Evolutionary conservation across 2,797 vertebrate species (phyloP), one percentile per base, ranked within the genome.

Genomic region (Iguana delicatissima): DNA sequence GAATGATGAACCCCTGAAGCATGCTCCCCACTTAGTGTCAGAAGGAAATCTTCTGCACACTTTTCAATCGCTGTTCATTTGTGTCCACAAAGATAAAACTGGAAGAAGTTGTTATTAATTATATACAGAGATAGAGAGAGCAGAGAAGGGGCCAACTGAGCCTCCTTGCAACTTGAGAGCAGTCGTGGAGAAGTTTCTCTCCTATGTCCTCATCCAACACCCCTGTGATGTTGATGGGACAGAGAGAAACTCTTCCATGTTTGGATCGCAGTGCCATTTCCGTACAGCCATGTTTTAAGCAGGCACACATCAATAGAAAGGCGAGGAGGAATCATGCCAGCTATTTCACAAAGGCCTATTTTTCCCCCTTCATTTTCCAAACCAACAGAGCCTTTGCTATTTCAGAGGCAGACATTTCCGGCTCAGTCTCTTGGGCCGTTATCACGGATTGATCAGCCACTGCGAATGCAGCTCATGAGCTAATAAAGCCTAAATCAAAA

Each of bases 401-500:
- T 79, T 64, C 74, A 29, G 16, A 79, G 73, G 72, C 52, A 76
- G 52, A 14, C 14, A 1, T 29, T n/a, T 69, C n/a, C 12, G 24
- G 13, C 72, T 24, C 3, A 24, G 7, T 73, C 50, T 42, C 52
- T 57, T 76, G 6, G 35, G 10, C 24, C 55, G 22, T 22, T 59
- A 18, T 32, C 20, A 42, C 8, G 29, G 74, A 77, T 77, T 46
- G 73, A 86, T 46, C 55, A 57, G 73, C 8, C 73, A 22, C 73
- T 18, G 55, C 1, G 26, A 42, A 87, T 77, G 38, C 57, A 46
- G 35, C 73, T 62, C 73, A 32, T 55, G 73, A 77, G 13, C 85
- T 76, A 76, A 86, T 74, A 86, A 74, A 86, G 32, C n/a, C 69
- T 74, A 86, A 74, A 86, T 86, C 69, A 86, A 74, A 69, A 74